Base-by-base conservation (phyloP, 2,888 invertebrate genomes). In the Drosophila nr. perissopoda region DNA sequence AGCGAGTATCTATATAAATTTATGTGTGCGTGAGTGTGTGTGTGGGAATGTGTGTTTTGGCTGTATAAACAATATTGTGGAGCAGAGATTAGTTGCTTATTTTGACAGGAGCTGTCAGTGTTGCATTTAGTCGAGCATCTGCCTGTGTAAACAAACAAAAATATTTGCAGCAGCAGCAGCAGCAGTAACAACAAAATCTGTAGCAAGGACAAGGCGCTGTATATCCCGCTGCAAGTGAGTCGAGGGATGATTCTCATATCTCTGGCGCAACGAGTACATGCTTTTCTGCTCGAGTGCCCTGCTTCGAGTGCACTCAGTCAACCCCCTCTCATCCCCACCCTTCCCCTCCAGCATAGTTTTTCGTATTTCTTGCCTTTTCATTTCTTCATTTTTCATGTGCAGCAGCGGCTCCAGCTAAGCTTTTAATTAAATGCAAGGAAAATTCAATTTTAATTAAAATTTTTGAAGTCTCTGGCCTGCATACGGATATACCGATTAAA, bases 401-500 rank as follows among this genome's bases (percentile, higher is more conserved):
- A 73, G 78, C 84, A 79, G 76, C 75, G 59, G 64, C 58, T 71
- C 36, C 66, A 62, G 71, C 84, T 89, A 89, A 87, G 87, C 87
- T 89, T 87, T 87, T 87, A 87, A 87, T 89, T 87, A 87, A 87
- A 87, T 87, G 87, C 87, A 87, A 89, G 89, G 79, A 89, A 89
- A 89, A 87, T 87, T 84, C 87, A 89, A 87, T 87, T 87, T 87
- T 87, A 87, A 87, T 87, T 87, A 87, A 87, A 87, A 87, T 87
- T 87, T 89, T 79, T 79, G 76, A 86, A 87, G 75, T 78, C 77
- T 84, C 77, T 79, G 71, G 75, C 62, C 73, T 49, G 77, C 80
- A 73, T 57, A 73, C 52, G 66, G 69, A 80, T 82, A 76, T 57
- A 60, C 18, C 68, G 70, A 76, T 78, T 65, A 63, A 69, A 60